Conservation (phyloP, 2,113 vertebrate genomes). For the Vulpes ferrilata region DNA sequence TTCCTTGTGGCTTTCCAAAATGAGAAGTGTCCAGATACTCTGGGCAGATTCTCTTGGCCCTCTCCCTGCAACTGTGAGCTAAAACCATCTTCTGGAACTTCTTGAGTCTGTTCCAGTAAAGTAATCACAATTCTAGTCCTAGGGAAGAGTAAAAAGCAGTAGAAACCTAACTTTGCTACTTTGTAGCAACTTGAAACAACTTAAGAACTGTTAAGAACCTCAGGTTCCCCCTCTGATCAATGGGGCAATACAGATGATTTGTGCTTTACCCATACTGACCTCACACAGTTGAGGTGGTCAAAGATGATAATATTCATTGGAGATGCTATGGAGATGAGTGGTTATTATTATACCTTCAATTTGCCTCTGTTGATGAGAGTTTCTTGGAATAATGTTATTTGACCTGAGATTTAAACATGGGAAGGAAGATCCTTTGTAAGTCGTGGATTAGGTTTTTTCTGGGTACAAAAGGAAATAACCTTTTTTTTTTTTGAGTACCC, state of each 20-base stretch:
- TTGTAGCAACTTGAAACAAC: not conserved
- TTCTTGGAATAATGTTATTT: not conserved
- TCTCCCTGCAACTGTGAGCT: not conserved
- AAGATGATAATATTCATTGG: not conserved
- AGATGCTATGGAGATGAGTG: not conserved
- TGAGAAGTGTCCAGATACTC: not conserved
- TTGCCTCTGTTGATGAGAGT: not conserved
- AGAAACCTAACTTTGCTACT: not conserved
- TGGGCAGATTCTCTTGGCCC: not conserved
- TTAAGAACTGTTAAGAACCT: not conserved
- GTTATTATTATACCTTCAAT: not conserved
- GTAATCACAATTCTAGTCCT: not conserved
- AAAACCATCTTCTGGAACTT: not conserved
- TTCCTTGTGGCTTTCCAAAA: not conserved
- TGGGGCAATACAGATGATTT: not conserved
- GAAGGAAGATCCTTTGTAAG: constrained; percentile 42
- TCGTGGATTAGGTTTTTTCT: not conserved
- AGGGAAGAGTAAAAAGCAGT: not conserved
- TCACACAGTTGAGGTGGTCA: not conserved
- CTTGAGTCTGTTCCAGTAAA: not conserved
- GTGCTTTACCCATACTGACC: not conserved
- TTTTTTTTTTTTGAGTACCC: constrained; percentile 49
- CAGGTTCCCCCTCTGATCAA: not conserved
- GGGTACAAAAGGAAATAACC: constrained; percentile 43
- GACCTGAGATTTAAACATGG: constrained; percentile 33